Evolutionary conservation across 2,888 invertebrate species (phyloP).

Genomic region (Cosmia trapezina): DNA sequence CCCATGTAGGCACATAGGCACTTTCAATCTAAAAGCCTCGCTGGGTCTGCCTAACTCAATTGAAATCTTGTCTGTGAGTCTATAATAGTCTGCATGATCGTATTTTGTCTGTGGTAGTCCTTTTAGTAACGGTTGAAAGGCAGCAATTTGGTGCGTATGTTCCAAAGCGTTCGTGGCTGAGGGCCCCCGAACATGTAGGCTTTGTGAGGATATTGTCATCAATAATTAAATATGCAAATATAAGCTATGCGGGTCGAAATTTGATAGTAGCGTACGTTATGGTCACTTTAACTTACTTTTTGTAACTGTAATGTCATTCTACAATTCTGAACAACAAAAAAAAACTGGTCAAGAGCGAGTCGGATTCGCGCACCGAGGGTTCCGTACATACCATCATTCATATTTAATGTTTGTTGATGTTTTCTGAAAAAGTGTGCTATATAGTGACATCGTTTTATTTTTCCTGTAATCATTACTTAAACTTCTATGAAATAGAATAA

Average conservation of each 20-base stretch:
- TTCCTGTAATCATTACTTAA: no score
- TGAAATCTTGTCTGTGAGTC: constrained; percentile 1
- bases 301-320: no score
- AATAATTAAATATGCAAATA: neutral
- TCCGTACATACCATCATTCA: no score
- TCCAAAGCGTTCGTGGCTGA: neutral
- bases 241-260: no score
- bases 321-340: no score
- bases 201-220: neutral
- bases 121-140: neutral
- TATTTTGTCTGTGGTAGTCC: neutral
- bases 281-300: neutral
- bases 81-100: constrained; percentile 1
- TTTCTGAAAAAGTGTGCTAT: no score
- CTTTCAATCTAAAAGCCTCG: constrained; percentile 19
- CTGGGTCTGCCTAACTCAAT: constrained; percentile 18
- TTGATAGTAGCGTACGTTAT: neutral
- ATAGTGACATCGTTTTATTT: no score
- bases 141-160: neutral
- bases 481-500: no score
- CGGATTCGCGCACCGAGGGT: no score
- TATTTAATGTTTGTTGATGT: no score
- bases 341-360: no score
- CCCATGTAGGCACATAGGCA: neutral
- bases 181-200: neutral